A percentile compares a stretch with the other conserved stretches of the same genome.
Conservation (phyloP, 1,140 invertebrate genomes). For the Drosophila grimshawi region DNA sequence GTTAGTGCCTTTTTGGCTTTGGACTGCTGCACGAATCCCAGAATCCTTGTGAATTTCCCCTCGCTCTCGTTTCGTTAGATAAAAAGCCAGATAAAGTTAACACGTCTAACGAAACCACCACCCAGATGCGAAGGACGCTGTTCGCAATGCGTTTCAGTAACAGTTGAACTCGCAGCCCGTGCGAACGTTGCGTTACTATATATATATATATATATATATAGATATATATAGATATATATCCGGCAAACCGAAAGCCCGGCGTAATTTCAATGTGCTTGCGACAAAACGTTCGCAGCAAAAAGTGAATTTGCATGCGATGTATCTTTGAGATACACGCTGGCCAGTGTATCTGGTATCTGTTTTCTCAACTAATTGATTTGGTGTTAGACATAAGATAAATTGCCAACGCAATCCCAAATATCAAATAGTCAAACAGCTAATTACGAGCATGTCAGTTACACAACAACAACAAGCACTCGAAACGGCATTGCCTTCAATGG, state of each 20-base stretch:
- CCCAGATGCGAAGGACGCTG: slow-evolving; percentile 41
- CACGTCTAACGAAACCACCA: slow-evolving; percentile 50
- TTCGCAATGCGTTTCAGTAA: slow-evolving; percentile 59
- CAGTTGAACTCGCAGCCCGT: slow-evolving; percentile 57
- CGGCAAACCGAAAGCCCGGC: neutral
- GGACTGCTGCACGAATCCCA: slow-evolving; percentile 26
- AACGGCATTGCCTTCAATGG: slow-evolving; percentile 53
- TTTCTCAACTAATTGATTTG: slow-evolving; percentile 27
- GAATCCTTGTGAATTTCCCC: slow-evolving; percentile 35
- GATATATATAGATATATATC: neutral
- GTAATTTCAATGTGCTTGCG: slow-evolving; percentile 7
- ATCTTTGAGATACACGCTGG: slow-evolving; percentile 6
- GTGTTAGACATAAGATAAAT: slow-evolving; percentile 59
- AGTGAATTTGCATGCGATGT: slow-evolving; percentile 31
- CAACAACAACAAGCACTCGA: slow-evolving; percentile 34
- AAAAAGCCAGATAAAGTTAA: slow-evolving; percentile 70
- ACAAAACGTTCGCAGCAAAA: neutral
- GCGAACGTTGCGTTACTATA: slow-evolving; percentile 12
- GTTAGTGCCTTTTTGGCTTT: slow-evolving; percentile 18
- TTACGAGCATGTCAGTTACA: slow-evolving; percentile 60
- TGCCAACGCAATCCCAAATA: slow-evolving; percentile 23
- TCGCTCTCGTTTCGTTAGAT: slow-evolving; percentile 44
- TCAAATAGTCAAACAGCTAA: slow-evolving; percentile 46
- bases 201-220: too few relatives aligned
- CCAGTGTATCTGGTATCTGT: slow-evolving; percentile 1